Conservation (phyloP, 2,888 invertebrate species). For the Acronicta aceris region DNA sequence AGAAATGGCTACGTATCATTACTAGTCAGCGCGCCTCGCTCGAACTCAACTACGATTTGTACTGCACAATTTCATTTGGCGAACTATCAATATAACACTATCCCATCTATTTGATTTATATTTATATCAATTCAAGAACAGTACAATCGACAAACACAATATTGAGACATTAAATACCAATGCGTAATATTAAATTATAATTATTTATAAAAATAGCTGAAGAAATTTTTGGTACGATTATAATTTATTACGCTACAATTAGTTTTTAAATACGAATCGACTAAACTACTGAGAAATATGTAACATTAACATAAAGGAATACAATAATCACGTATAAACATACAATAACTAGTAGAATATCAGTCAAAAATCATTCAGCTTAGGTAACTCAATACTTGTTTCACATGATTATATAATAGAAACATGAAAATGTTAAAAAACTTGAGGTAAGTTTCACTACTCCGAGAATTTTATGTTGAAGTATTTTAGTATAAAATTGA, state of each 20-base stretch:
- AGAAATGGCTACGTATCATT: slow-evolving; percentile 74
- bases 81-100: slow-evolving; percentile 56
- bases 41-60: slow-evolving; percentile 78
- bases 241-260: slow-evolving; percentile 59
- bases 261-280: slow-evolving; percentile 57
- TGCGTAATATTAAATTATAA: slow-evolving; percentile 63
- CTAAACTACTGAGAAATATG: slow-evolving; percentile 68
- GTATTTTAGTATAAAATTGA: slow-evolving; percentile 36
- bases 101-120: slow-evolving; percentile 43
- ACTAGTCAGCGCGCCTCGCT: slow-evolving; percentile 63
- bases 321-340: slow-evolving; percentile 65
- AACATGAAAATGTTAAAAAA: slow-evolving; percentile 50
- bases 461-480: slow-evolving; percentile 6
- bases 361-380: slow-evolving; percentile 76
- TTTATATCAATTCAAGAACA: slow-evolving; percentile 49
- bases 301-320: slow-evolving; percentile 68
- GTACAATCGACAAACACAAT: slow-evolving; percentile 51
- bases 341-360: slow-evolving; percentile 66
- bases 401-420: slow-evolving; percentile 51
- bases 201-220: slow-evolving; percentile 79
- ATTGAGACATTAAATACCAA: slow-evolving; percentile 62
- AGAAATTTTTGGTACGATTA: slow-evolving; percentile 79
- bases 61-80: slow-evolving; percentile 83
- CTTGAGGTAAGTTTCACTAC: slow-evolving; percentile 19
- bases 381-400: slow-evolving; percentile 69